Evolutionary conservation across 2,113 vertebrate genomes (phyloP).

Genomic region (Ivindomyrus marchei): DNA sequence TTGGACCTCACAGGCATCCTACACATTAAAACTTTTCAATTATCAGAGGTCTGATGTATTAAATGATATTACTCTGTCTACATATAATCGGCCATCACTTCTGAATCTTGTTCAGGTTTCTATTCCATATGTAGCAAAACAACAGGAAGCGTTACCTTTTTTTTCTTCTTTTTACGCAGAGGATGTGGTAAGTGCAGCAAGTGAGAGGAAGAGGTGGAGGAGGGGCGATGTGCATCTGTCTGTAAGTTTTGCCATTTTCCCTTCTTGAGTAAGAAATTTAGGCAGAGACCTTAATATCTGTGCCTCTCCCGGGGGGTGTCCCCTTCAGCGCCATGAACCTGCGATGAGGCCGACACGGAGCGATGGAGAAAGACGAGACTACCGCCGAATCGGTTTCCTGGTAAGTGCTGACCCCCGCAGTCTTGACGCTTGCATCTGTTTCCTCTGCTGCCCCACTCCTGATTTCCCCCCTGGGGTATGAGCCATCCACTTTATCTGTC

Average conservation of each 20-base stretch:
- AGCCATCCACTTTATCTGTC: too few relatives aligned
- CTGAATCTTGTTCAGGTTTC: neutral
- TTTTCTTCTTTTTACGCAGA: conserved; percentile 42
- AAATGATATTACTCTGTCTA: neutral
- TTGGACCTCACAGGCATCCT: neutral
- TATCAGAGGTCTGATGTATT: neutral
- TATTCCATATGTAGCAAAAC: neutral
- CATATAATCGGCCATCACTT: neutral
- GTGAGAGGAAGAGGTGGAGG: conserved; percentile 45
- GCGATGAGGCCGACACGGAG: conserved; percentile 39
- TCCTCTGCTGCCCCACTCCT: neutral
- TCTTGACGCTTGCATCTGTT: neutral
- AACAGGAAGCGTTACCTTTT: conserved; percentile 41
- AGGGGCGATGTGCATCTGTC: conserved; percentile 40
- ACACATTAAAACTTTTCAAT: neutral
- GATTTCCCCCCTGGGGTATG: neutral
- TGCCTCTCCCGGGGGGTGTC: conserved; percentile 13
- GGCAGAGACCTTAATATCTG: conserved; percentile 17
- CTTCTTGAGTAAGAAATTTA: conserved; percentile 25
- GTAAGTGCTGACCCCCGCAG: conserved; percentile 35
- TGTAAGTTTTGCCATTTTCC: conserved; percentile 22
- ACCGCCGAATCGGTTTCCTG: conserved; percentile 53
- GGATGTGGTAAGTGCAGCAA: conserved; percentile 59
- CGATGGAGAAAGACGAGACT: conserved; percentile 57
- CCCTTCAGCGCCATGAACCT: conserved; percentile 25